Base-by-base conservation (phyloP, 2,888 invertebrate species). In the Parnassius mnemosyne region DNA sequence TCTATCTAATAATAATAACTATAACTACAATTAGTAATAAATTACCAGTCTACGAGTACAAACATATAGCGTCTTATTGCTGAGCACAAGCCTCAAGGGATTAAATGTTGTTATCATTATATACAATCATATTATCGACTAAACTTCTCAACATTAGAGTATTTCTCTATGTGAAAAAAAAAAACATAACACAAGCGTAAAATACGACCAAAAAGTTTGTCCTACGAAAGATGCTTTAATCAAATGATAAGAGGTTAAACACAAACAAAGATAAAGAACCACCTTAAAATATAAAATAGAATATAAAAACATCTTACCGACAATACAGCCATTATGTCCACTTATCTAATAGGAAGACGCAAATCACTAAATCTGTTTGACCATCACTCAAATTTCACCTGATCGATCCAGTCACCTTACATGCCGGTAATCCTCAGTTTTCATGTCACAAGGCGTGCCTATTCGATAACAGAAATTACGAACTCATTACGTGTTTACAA, bases 331-430 rank as follows among this genome's bases (percentile, higher is more conserved):
- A 89, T 89, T 73, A 69, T 81, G 78, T 78, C 80, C 82, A 74
- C 76, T 81, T 80, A 80, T 84, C 78, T 72, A 70, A 75, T 69
- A 78, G 70, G 72, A 78, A 75, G 75, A 78, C 77, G 75, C 80
- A 76, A 76, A 78, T 80, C 87, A 86, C 84, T 77, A 66, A 78
- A 77, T 85, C 77, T 81, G 75, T 80, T 79, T 78, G 78, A 80
- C 80, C 87, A 87, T 90, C 90, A 90, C 89, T 83, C 72, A 85
- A 89, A 79, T 82, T 49, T 83, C 85, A 84, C 83, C 75, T 70
- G 69, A 68, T 73, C 70, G 68, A 68, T 66, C 70, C 66, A 66
- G 74, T 80, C 80, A 82, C 83, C 75, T 77, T 69, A 78, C 79
- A 81, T 78, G 72, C 76, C 77, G 73, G 67, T 71, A 79, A 80